Percentiles rank a stretch among this genome's conserved stretches.
These are phyloP conservation scores for Muscicapa adusta DNA, from an alignment of 2,113 vertebrate genomes.

Conservation along the genomic window DNA sequence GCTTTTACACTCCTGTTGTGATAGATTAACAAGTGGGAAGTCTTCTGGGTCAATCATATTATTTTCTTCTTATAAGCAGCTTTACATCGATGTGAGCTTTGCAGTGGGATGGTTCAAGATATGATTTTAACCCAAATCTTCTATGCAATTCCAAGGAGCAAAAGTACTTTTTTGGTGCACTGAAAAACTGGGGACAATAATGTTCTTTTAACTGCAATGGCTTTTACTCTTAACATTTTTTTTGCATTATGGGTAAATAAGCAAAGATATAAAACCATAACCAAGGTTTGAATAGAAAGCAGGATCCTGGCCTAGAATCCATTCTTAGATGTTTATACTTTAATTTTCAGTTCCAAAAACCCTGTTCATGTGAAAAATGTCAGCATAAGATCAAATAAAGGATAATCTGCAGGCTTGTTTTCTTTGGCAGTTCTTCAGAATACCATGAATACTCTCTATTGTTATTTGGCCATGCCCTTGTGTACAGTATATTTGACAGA, in stretches of 20 bases:
- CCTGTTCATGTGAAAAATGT: constrained; percentile 1
- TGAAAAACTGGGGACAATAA: background rate
- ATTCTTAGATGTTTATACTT: background rate
- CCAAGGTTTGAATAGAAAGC: background rate
- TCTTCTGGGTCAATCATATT: background rate
- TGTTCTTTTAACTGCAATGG: background rate
- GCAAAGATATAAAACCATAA: background rate
- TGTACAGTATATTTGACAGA: background rate
- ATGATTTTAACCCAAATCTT: background rate
- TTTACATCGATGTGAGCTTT: background rate
- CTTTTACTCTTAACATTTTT: background rate
- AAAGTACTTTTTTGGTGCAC: background rate
- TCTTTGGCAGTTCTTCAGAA: constrained; percentile 6
- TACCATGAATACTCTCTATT: background rate
- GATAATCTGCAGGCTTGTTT: background rate
- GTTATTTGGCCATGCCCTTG: background rate
- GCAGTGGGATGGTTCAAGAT: background rate
- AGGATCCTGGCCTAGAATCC: background rate
- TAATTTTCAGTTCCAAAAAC: background rate
- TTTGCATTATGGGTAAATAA: background rate
- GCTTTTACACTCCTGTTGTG: background rate
- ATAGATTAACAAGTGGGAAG: background rate
- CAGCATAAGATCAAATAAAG: background rate
- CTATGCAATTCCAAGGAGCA: background rate
- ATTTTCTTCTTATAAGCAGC: background rate